Percentiles rank a stretch among this genome's conserved stretches.
Evolutionary conservation across 2,113 vertebrate species (phyloP).

Genomic region (Tamias sibiricus): DNA sequence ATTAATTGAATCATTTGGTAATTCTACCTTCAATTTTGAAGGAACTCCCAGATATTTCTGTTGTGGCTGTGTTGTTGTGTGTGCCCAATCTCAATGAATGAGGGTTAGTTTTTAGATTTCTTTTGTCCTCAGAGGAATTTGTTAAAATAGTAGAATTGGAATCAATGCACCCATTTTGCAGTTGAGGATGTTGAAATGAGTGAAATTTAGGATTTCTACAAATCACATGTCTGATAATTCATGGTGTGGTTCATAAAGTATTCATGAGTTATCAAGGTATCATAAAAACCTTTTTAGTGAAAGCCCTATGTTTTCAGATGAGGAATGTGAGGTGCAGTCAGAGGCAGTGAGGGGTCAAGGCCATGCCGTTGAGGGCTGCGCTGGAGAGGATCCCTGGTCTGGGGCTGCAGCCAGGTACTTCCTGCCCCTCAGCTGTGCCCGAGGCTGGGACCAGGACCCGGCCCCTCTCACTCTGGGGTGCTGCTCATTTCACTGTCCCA

Average conservation of each 20-base stretch:
- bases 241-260: neutral
- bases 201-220: neutral
- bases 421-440: neutral
- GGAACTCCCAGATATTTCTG: neutral
- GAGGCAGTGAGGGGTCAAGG: neutral
- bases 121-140: neutral
- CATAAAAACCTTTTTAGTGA: neutral
- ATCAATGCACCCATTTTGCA: neutral
- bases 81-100: neutral
- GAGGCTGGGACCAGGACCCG: neutral
- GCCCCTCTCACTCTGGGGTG: neutral
- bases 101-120: neutral
- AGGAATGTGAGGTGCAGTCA: neutral
- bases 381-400: neutral
- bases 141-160: neutral
- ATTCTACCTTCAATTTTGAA: neutral
- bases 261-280: neutral
- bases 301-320: neutral
- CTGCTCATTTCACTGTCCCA: neutral
- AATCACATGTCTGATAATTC: neutral
- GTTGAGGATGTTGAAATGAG: neutral
- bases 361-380: no score
- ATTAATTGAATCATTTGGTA: neutral
- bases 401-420: neutral
- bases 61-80: neutral